Percentiles rank a stretch among this genome's conserved stretches.
Conservation (phyloP, 2,888 invertebrate genomes). For the Melieria picta region DNA sequence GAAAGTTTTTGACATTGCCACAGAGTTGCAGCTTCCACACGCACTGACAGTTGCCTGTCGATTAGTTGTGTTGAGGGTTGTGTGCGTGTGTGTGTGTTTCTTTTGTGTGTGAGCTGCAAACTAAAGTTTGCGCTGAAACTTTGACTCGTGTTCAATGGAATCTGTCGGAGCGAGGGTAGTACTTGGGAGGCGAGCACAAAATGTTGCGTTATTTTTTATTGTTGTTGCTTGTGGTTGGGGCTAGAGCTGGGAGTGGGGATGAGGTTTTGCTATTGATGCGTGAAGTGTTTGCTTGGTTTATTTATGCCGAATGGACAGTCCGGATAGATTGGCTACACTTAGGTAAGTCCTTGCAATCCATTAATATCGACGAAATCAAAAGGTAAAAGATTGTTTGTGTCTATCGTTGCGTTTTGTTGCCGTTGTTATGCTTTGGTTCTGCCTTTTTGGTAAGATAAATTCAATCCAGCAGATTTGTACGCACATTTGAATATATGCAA, state of each 20-base stretch:
- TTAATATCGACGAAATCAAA: conserved; percentile 21
- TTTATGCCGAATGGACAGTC: conserved; percentile 47
- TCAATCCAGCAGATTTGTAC: not conserved
- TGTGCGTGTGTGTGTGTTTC: too few species aligned
- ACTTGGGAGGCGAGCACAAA: not conserved
- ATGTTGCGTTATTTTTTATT: conserved; percentile 11
- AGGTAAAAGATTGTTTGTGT: conserved; percentile 7
- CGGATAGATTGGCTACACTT: conserved; percentile 46
- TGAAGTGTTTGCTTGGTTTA: conserved; percentile 37
- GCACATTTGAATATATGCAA: conserved; percentile 24
- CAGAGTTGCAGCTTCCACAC: conserved; percentile 21
- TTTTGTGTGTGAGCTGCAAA: not conserved
- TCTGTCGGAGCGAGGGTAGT: not conserved
- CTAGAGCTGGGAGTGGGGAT: conserved; percentile 6
- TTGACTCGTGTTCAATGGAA: too few species aligned
- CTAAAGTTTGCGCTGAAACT: conserved; percentile 12
- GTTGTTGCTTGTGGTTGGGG: conserved; percentile 12
- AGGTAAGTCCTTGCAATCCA: conserved; percentile 29
- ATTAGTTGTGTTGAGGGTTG: conserved; percentile 26
- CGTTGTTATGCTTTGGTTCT: not conserved
- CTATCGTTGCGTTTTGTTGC: not conserved
- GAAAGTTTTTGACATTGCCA: conserved; percentile 34
- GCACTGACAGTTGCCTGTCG: conserved; percentile 32
- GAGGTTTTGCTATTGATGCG: conserved; percentile 5
- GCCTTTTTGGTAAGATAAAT: not conserved